Percentiles rank a stretch among this genome's conserved stretches.
Evolutionary conservation across 2,113 vertebrate species (phyloP).

Genomic region (Vidua macroura): DNA sequence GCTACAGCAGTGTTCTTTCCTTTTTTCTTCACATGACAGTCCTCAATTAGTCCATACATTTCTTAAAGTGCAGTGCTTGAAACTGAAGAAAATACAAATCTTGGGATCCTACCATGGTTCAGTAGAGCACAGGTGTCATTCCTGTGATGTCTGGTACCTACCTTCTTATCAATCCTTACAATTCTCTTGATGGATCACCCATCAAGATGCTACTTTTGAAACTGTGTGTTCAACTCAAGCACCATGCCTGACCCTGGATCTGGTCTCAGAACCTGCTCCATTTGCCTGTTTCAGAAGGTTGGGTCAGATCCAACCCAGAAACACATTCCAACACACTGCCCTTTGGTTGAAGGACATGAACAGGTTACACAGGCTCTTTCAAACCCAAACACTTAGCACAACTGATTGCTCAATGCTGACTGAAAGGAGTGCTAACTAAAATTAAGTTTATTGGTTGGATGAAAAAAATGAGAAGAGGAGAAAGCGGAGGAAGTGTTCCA

Average conservation of each 20-base stretch:
- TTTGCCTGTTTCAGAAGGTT: background rate
- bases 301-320: background rate
- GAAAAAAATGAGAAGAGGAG: background rate
- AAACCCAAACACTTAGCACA: background rate
- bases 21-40: background rate
- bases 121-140: background rate
- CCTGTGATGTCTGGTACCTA: background rate
- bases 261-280: background rate
- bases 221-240: background rate
- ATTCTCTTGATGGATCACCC: background rate
- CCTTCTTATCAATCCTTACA: background rate
- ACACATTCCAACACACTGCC: accelerated
- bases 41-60: background rate
- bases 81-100: background rate
- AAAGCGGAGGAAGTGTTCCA: background rate
- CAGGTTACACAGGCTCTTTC: background rate
- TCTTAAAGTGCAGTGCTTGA: background rate
- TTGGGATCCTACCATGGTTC: background rate
- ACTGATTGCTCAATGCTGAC: background rate
- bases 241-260: background rate
- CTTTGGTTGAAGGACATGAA: background rate
- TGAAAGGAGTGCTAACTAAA: background rate
- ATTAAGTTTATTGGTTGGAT: background rate
- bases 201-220: background rate
- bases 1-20: background rate